Base-by-base conservation (phyloP, 2,797 vertebrate species). In the Coreius guichenoti region DNA sequence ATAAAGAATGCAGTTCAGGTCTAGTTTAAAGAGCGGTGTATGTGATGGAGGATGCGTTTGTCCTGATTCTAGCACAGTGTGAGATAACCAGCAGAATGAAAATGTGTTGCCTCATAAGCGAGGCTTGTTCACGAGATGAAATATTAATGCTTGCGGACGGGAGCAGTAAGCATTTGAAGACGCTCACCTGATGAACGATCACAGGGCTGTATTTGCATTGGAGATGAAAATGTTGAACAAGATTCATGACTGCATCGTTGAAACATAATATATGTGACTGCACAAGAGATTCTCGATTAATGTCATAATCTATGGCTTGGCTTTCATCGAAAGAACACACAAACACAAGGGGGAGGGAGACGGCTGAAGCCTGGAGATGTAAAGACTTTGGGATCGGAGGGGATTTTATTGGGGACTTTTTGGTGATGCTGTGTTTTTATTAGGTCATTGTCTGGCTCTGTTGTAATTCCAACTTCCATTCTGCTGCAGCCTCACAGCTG, bases 131-230 rank as follows among this genome's bases (percentile, higher is more conserved):
- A 87, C 88, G 85, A 88, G 90, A 93, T 95, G 94, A 95, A 95
- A 95, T 95, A 95, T 96, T 91, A 93, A 95, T 94, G 92, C 90
- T 67, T 92, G 90, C 89, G 92, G 92, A 94, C 91, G 92, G 88
- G 92, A 90, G 92, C 93, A 89, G 94, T 92, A 93, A 93, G 92
- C 92, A 91, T 94, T 94, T 93, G 90, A 90, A 94, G 93, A 93
- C 91, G 90, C 91, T 92, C 93, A 93, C 90, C 93, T 95, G 93
- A 95, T 95, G 93, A 96, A 94, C 91, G 93, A 95, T 95, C 93
- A 94, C 92, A 92, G 92, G 90, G 91, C 92, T 92, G 91, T 93
- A 95, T 95, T 96, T 95, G 94, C 94, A 95, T 94, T 93, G 92
- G 91, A 94, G 91, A 95, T 95, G 94, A 94, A 95, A 94, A 93